Percentiles rank a stretch among this genome's conserved stretches.
Conservation (phyloP, 2,888 invertebrate species). For the Archips crataeganus region DNA sequence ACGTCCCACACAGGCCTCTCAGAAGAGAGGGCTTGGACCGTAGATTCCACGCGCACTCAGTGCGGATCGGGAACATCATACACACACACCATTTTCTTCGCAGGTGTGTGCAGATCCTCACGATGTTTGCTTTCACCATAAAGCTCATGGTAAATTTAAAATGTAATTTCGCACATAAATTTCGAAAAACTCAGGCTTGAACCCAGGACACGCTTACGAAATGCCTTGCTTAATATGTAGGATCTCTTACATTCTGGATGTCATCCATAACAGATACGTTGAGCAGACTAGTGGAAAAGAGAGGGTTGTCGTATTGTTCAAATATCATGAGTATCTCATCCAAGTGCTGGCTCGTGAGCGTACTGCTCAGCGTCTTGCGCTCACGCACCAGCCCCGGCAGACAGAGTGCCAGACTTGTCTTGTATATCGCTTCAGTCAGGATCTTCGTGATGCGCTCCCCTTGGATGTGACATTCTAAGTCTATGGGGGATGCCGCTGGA, state of each 20-base stretch:
- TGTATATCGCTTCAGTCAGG: constrained; percentile 77
- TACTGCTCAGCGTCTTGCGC: constrained; percentile 59
- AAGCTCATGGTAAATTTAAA: too few species aligned
- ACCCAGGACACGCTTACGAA: too few species aligned
- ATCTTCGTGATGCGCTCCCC: constrained; percentile 83
- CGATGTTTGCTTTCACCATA: too few species aligned
- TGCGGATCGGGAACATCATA: too few species aligned
- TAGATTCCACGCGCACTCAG: too few species aligned
- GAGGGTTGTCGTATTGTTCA: constrained; percentile 76
- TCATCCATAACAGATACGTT: constrained; percentile 74
- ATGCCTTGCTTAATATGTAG: too few species aligned
- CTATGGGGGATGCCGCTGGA: constrained; percentile 69
- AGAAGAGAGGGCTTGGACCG: too few species aligned
- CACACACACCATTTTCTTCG: too few species aligned
- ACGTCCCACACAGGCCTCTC: too few species aligned
- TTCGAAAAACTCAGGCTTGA: too few species aligned
- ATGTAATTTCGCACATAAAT: too few species aligned
- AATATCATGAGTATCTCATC: constrained; percentile 74
- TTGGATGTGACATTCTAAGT: constrained; percentile 83
- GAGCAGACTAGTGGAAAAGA: constrained; percentile 69
- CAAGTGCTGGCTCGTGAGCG: constrained; percentile 65
- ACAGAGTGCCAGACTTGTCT: constrained; percentile 75
- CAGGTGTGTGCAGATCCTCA: too few species aligned
- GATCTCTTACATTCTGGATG: constrained; percentile 53
- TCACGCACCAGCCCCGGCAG: constrained; percentile 74